Base-by-base conservation (phyloP, 1,140 invertebrate genomes). In the Meloidogyne floridensis region DNA sequence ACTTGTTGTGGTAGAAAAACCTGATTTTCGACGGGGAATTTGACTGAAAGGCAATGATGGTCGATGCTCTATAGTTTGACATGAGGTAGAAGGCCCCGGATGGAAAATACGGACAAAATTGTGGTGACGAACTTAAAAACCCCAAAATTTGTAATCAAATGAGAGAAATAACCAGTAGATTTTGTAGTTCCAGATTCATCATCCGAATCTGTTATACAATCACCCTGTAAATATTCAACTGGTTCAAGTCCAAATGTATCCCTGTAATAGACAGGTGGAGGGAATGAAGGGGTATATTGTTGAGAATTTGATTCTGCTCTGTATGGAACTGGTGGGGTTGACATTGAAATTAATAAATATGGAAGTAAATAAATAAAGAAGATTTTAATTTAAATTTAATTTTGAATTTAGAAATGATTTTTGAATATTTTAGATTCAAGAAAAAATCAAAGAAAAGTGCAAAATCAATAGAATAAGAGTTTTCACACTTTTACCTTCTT, bases 241-340 rank as follows among this genome's bases (percentile, higher is more conserved):
- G 77, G 77, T 79, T 79, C 65, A 8, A 79, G 65, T 43, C 87
- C 87, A 80, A 87, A 88, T 11, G 87, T 88, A 54, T 88, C 87
- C 42, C 87, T 85, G 69, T 88, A 88, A 81, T 89, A 88, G 11
- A 89, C 82, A 18, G 83, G 85, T 43, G 87, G 86, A 18, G 87
- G 88, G 82, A 88, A 89, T 51, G 88, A 88, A 10, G 85, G 83
- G 32, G 80, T 84, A 78, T 86, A 81, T 81, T 89, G 73, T 65
- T 87, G 85, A 20, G 71, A 79, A 59, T 18, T 79, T 43, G 74
- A 77, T 10, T 81, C 43, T 47, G 80, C 54, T 42, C 80, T 18
- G 65, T 65, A 81, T 8, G 80, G 75, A 51, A 80, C 74, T 32
- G 80, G 80, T 65, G 80, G 72, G 15, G 80, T 43, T 15, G 70